These are phyloP conservation scores for Mormyrus lacerda DNA, from an alignment of 2,113 vertebrate species.

Conservation along the genomic window DNA sequence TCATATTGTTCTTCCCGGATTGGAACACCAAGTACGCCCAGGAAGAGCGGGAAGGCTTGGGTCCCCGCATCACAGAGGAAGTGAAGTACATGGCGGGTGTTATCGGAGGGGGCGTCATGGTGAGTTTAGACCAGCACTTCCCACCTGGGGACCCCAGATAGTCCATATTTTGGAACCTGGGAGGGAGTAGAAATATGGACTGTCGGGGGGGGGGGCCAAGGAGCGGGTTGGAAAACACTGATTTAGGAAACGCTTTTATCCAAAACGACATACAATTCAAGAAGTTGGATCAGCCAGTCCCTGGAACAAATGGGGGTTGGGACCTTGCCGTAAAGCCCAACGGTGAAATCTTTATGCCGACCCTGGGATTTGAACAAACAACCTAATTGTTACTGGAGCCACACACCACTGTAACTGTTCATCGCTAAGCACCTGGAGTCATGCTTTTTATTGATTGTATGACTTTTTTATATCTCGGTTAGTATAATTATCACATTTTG, in stretches of 20 bases:
- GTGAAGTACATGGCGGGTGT: conserved; percentile 71
- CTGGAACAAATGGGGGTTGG: background rate
- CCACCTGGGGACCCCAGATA: background rate
- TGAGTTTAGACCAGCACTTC: conserved; percentile 39
- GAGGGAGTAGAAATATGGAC: background rate
- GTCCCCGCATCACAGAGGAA: conserved; percentile 51
- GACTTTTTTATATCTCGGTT: background rate
- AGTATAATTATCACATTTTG: background rate
- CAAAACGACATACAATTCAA: background rate
- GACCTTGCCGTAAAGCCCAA: background rate
- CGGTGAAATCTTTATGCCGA: background rate
- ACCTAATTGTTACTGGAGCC: background rate
- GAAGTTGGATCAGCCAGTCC: background rate
- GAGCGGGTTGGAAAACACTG: background rate
- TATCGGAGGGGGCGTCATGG: conserved; percentile 64
- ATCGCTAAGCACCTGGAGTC: background rate
- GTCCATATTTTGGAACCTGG: background rate
- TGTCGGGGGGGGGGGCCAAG: background rate
- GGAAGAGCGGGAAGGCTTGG: conserved; percentile 16
- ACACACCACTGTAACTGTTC: background rate
- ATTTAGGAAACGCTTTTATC: background rate
- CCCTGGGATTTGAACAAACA: background rate
- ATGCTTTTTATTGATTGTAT: background rate
- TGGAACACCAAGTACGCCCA: conserved; percentile 50
- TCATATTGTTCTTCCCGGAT: conserved; percentile 65